Evolutionary conservation across 2,888 invertebrate species (phyloP), one percentile per base, ranked within the genome.

Genomic region (Sinodicranocentrus sp.): DNA sequence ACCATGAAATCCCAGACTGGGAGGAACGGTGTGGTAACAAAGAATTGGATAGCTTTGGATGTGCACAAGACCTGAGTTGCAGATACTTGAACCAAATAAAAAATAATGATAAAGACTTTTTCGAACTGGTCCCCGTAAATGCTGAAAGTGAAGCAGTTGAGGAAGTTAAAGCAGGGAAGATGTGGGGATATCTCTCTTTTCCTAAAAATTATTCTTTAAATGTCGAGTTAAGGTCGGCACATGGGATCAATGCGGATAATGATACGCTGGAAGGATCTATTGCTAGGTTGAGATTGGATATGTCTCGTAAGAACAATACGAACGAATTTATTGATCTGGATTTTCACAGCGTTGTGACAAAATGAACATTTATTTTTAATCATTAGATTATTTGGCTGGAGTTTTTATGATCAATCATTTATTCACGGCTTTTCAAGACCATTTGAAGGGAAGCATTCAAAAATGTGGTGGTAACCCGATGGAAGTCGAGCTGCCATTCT

Each of bases 361-460:
- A 8, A 13, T 39, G 39, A 57, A 57, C 48, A n/a, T 10, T 48
- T 10, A 48, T 48, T 48, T 48, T 6, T 57, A 6, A 33, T 8
- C 21, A 13, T 39, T 61, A 80, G 80, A 80, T 44, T 80, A 80
- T 43, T 23, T 80, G 54, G 72, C 80, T 48, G 73, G 73, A 19
- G 72, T 80, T 3, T 80, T 80, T 25, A 80, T 80, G 80, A 67
- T 80, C 57, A 80, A 80, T 59, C 72, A 72, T 25, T 43, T 80
- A 3, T 80, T 67, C 44, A 67, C n/a, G 15, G 67, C 80, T 6
- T 80, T 80, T 54, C 67, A 72, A 48, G 28, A 57, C n/a, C 73
- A 80, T 13, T 25, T 80, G n/a, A 80, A 72, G 67, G 67, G 65
- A 1, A 79, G 79, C 26, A 33, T 79, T 33, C 10, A 48, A 1